Evolutionary conservation across 2,888 invertebrate species (phyloP), one percentile per base, ranked within the genome.

Genomic region (Ophioninae sp.): DNA sequence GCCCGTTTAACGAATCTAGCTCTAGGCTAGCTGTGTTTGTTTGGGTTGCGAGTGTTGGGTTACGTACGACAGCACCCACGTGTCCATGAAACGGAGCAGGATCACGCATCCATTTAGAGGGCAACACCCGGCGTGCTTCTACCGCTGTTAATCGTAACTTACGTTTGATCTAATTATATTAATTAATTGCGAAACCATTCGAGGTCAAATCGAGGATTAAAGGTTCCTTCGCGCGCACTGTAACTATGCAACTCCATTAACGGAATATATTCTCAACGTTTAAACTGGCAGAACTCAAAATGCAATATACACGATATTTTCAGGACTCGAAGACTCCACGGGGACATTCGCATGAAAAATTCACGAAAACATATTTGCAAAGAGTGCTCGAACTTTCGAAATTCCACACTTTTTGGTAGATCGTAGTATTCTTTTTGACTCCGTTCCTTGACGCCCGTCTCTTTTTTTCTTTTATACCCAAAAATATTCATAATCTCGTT

Each of bases 131-230:
- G 76, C 59, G 68, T 50, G 56, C 68, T 79, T 76, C 21, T 59
- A 20, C 7, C 79, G 41, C 57, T 78, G 69, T 70, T 74, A 75
- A 79, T 79, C 74, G 83, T 79, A 81, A 74, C 79, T 56, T 50
- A 69, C 79, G 74, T 76, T 81, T 79, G 79, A 81, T 76, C 84
- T 83, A 86, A 86, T 87, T 83, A 84, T 85, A 85, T 87, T 84
- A 85, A 87, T 87, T 85, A 83, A 84, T 83, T 74, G 57, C 81
- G 59, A 77, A 59, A 41, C 59, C 8, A 57, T 41, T 59, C 44
- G 10, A 37, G 37, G 8, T 20, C 21, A 2, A 7, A 23, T 50
- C 23, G 17, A 30, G 7, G 41, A 17, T 13, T 5, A 39, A 21
- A 17, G 30, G 30, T 57, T 41, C 37, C 20, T 21, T 62, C 61